Conservation (phyloP, 2,113 vertebrate genomes). For the Mobula hypostoma region DNA sequence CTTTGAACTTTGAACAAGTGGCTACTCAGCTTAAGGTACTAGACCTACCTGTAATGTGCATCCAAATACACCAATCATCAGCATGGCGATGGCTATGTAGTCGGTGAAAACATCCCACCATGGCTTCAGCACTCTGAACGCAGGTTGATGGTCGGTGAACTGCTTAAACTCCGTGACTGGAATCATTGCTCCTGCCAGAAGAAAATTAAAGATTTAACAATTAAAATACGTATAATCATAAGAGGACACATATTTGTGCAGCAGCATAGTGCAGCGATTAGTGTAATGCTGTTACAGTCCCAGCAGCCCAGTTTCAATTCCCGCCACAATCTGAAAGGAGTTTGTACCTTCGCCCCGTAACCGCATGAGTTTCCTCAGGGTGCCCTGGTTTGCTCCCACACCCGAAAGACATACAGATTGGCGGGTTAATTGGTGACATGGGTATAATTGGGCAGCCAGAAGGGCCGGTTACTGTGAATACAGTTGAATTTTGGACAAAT, state of each 20-base stretch:
- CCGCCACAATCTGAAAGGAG: too few species aligned
- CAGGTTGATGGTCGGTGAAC: slow-evolving; percentile 95
- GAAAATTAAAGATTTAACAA: background rate
- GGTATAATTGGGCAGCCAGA: too few species aligned
- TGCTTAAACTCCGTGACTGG: slow-evolving; percentile 94
- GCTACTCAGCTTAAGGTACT: too few species aligned
- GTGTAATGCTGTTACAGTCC: too few species aligned
- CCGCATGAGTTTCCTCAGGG: too few species aligned
- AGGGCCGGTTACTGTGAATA: too few species aligned
- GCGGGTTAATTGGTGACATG: too few species aligned
- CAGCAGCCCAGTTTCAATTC: too few species aligned
- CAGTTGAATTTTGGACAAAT: background rate
- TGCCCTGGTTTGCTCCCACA: too few species aligned
- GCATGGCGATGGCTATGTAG: slow-evolving; percentile 92
- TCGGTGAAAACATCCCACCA: slow-evolving; percentile 99
- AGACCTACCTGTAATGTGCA: slow-evolving; percentile 86
- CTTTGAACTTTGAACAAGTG: background rate
- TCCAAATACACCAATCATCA: slow-evolving; percentile 96
- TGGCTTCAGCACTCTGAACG: slow-evolving; percentile 92
- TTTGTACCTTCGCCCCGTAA: too few species aligned
- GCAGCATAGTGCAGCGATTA: too few species aligned
- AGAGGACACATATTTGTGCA: background rate
- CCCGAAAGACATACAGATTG: too few species aligned
- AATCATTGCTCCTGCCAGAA: slow-evolving; percentile 77
- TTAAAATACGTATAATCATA: background rate